phyloP scores from a whole-genome alignment of 2,888 invertebrate species.

The Carabus problematicus region DNA sequence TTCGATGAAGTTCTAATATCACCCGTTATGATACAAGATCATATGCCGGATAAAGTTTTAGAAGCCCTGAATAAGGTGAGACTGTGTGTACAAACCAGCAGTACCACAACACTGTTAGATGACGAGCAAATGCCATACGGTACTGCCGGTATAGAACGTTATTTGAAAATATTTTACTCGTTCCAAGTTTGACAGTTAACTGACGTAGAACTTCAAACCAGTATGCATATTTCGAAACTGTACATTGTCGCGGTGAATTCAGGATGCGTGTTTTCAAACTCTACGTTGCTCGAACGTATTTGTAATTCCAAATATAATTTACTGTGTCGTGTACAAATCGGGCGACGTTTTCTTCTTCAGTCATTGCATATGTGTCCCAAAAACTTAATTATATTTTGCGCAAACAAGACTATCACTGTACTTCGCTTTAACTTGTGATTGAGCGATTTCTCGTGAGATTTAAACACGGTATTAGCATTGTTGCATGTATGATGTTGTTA shows the following conservation, averaged over 20 bases:
- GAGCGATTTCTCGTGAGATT: too few relatives aligned
- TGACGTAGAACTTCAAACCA: constrained; percentile 6
- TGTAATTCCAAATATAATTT: constrained; percentile 7
- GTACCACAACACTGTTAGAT: constrained; percentile 20
- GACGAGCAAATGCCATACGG: constrained; percentile 29
- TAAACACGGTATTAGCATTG: too few relatives aligned
- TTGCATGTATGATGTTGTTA: too few relatives aligned
- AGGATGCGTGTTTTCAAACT: constrained; percentile 31
- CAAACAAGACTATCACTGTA: too few relatives aligned
- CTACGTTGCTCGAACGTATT: constrained; percentile 1
- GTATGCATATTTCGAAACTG: constrained; percentile 15
- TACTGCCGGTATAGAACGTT: constrained; percentile 8
- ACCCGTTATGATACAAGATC: constrained; percentile 89
- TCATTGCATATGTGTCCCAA: too few relatives aligned
- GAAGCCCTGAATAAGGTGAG: constrained; percentile 85
- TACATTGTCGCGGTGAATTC: constrained; percentile 19
- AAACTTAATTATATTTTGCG: too few relatives aligned
- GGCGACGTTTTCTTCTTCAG: too few relatives aligned
- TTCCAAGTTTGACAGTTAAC: neutral
- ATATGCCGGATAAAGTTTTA: constrained; percentile 88
- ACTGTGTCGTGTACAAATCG: neutral
- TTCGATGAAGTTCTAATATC: constrained; percentile 89
- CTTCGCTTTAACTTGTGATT: too few relatives aligned
- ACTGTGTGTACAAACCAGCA: constrained; percentile 41
- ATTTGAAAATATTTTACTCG: constrained; percentile 2